Percentiles rank a stretch among this genome's conserved stretches.
These are phyloP conservation scores for Pristionchus arcanus DNA, from an alignment of 2,888 invertebrate genomes.

Conservation along the genomic window DNA sequence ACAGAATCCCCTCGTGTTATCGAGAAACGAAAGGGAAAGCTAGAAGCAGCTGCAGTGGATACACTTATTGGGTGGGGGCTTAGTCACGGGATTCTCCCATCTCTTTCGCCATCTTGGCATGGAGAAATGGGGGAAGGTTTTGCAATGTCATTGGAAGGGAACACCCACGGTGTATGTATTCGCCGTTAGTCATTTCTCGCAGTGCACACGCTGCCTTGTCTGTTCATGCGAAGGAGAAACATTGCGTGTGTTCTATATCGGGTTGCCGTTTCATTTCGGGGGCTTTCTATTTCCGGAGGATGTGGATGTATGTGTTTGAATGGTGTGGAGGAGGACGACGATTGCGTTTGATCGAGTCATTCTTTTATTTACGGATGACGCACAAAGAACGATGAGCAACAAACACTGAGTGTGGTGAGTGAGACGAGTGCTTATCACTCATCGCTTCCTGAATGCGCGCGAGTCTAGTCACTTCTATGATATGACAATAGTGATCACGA, in stretches of 20 bases:
- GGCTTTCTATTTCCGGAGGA: slow-evolving; percentile 2
- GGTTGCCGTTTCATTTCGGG: not conserved
- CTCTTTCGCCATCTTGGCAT: not conserved
- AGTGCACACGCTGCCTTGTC: not conserved
- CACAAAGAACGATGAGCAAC: slow-evolving; percentile 38
- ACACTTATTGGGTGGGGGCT: slow-evolving; percentile 28
- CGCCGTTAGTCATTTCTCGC: slow-evolving; percentile 14
- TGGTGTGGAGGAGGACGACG: not conserved
- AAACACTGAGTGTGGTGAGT: not conserved
- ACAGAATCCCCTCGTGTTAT: slow-evolving; percentile 2
- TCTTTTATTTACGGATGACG: slow-evolving; percentile 22
- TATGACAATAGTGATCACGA: not conserved
- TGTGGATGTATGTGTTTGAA: slow-evolving; percentile 10
- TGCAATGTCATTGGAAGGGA: not conserved
- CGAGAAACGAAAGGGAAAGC: slow-evolving; percentile 6
- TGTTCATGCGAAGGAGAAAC: not conserved
- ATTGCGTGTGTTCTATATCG: not conserved
- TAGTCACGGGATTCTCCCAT: not conserved
- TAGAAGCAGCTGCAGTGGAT: not conserved
- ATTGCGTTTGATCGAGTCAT: slow-evolving; percentile 13
- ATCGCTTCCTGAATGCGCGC: slow-evolving; percentile 1
- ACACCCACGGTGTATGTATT: not conserved
- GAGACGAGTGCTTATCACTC: slow-evolving; percentile 22
- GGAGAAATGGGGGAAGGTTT: not conserved
- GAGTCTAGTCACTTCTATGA: slow-evolving; percentile 14